Conservation (phyloP, 2,113 vertebrate species). For the Hippoglossus stenolepis region DNA sequence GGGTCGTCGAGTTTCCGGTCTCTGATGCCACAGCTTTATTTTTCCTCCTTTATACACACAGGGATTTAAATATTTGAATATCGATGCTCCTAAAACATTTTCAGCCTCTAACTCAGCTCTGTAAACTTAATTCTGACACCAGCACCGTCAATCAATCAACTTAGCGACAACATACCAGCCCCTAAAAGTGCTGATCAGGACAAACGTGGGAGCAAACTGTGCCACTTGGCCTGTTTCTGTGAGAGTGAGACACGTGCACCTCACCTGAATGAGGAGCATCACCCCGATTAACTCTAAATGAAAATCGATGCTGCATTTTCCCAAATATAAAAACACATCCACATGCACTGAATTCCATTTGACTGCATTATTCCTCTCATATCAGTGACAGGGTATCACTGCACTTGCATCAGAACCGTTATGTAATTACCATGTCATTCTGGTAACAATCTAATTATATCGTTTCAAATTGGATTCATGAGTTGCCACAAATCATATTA, state of each 20-base stretch:
- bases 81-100: conserved; percentile 1
- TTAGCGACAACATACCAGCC: conserved; percentile 33
- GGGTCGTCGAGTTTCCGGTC: neutral
- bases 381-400: neutral
- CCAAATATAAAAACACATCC: neutral
- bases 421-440: conserved; percentile 56
- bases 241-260: conserved; percentile 8
- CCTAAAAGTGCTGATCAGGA: conserved; percentile 54
- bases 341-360: neutral
- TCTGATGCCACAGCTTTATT: neutral
- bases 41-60: neutral
- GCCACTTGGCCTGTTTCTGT: conserved; percentile 33
- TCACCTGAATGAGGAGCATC: neutral
- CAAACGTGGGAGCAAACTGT: conserved; percentile 32
- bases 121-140: conserved; percentile 46
- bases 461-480: conserved; percentile 57
- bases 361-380: neutral
- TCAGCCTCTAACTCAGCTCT: conserved; percentile 11
- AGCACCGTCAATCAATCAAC: conserved; percentile 45
- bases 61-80: neutral
- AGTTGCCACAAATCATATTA: conserved; percentile 40
- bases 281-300: neutral
- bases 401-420: conserved; percentile 20
- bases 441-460: conserved; percentile 59
- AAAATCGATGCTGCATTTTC: conserved; percentile 6